phyloP scores from a whole-genome alignment of 2,113 vertebrate species.

The chimpanzee (Pan troglodytes) region NHGRI_mPanTro3-v2.1_pri NC_072418.2:44868501-44869000 shows the following conservation, averaged over 20 bases:
- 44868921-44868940: neutral
- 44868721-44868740: fast-evolving
- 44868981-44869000: neutral
- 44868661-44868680: too few species aligned
- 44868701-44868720: neutral
- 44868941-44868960: neutral
- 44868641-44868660: neutral
- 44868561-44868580: neutral
- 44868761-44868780: neutral
- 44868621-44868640: neutral
- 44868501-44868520: neutral
- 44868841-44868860: fast-evolving
- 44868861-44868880: fast-evolving
- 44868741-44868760: neutral
- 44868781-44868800: neutral
- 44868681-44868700: neutral
- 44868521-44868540: neutral
- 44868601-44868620: neutral
- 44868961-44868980: neutral
- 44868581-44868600: neutral
- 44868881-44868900: neutral
- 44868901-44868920: neutral
- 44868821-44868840: neutral
- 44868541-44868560: neutral
- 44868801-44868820: slow-evolving; percentile 18